Evolutionary conservation across 2,113 vertebrate species (phyloP), one percentile per base, ranked within the genome.

Genomic region (Osmerus mordax): DNA sequence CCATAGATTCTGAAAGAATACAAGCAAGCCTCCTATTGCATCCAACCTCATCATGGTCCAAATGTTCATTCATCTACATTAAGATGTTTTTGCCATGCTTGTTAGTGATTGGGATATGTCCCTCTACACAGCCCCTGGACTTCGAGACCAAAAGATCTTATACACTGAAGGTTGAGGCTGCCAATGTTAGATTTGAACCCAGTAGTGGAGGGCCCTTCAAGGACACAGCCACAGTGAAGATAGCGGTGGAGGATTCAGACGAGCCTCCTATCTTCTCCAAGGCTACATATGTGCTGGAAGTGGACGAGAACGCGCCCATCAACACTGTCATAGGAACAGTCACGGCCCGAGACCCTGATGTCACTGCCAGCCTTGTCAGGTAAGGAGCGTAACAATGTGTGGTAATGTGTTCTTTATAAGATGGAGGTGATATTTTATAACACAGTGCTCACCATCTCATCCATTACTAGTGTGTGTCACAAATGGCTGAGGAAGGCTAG

Each of bases 251-350:
- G 67, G 97, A 99, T 32, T 89, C 97, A 0, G 97, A 99, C 0
- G 97, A 99, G 69, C 96, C 97, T 0, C 97, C 97, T 0, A 83
- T 98, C 11, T 99, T 99, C 90, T 93, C 94, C 28, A 95, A 94
- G 4, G 87, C 95, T 0, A 86, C 91, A 2, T 99, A 99, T 78
- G 81, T 94, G 1, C 90, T 99, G 54, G 95, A 98, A 78, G 96
- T 99, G 51, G 94, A 97, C 28, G 97, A 99, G 82, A 98, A 98
- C 0, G 94, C 95, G 13, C 92, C 93, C 58, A 86, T 98, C 74
- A 96, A 95, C 88, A 95, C 95, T 0, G 91, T 96, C 73, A 94
- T 99, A 58, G 96, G 96, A 2, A 91, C 94, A 1, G 95, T 99
- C 82, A 93, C 90, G 0, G 97, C 97, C 65, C 90, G 93, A 5